phyloP scores from a whole-genome alignment of 2,888 invertebrate genomes.

The Tiliacea citrago region DNA sequence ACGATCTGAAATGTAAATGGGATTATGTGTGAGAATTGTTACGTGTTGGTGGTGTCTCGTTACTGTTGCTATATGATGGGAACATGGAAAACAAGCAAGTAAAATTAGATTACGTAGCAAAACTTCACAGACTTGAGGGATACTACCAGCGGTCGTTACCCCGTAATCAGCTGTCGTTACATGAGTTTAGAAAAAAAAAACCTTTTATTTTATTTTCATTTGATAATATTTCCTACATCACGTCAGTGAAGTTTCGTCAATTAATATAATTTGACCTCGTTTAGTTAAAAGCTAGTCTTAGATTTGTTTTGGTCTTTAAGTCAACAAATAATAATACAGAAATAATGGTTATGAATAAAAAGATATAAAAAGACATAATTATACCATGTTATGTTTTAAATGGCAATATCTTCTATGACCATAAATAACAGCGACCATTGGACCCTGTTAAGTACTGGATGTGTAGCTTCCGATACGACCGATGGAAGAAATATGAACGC shows the following conservation, averaged over 20 bases:
- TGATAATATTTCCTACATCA: neutral
- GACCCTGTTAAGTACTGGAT: neutral
- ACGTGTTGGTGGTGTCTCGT: neutral
- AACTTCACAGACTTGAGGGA: neutral
- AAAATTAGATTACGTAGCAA: neutral
- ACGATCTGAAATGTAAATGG: constrained; percentile 93
- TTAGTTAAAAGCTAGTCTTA: neutral
- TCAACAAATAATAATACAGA: neutral
- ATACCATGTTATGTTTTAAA: neutral
- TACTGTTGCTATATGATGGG: neutral
- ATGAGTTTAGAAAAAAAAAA: neutral
- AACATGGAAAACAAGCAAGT: constrained; percentile 8
- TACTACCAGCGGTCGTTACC: neutral
- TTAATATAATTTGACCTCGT: neutral
- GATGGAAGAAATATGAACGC: neutral
- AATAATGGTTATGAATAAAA: neutral
- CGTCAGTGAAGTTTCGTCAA: neutral
- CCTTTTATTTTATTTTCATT: neutral
- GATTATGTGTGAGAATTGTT: neutral
- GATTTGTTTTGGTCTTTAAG: neutral
- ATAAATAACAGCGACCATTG: neutral
- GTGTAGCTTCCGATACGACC: neutral
- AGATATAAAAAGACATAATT: too few species aligned
- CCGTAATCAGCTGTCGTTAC: neutral
- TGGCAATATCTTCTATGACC: neutral